Evolutionary conservation across 2,797 vertebrate species (phyloP).

Genomic region (Notamacropus eugenii): DNA sequence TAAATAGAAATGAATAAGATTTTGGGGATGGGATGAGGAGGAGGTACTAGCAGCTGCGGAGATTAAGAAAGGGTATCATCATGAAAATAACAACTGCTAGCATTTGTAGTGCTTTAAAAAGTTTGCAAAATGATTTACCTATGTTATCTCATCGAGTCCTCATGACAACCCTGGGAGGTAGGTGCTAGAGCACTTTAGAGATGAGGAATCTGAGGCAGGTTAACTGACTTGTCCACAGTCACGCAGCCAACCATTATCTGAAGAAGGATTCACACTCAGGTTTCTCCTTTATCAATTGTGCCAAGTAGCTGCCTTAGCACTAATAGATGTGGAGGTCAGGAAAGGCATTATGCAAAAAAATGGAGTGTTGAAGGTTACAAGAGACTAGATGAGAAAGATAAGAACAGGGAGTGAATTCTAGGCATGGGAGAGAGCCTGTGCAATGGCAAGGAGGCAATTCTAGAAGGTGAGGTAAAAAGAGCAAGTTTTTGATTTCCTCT

Average conservation of each 20-base stretch:
- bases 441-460: not conserved
- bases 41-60: not conserved
- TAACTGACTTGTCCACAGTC: not conserved
- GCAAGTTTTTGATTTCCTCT: not conserved
- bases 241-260: not conserved
- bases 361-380: not conserved
- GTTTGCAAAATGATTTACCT: not conserved
- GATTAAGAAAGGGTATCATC: not conserved
- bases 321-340: not conserved
- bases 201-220: not conserved
- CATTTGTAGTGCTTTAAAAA: not conserved
- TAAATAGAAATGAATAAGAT: not conserved
- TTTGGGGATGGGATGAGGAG: not conserved
- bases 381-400: not conserved
- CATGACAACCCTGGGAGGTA: not conserved
- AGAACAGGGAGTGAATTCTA: not conserved
- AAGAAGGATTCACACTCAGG: not conserved
- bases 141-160: not conserved
- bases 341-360: not conserved
- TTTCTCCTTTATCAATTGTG: not conserved
- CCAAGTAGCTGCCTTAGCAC: not conserved
- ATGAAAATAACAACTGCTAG: not conserved
- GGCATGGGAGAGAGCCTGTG: not conserved
- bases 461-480: not conserved
- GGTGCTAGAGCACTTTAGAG: not conserved